These are phyloP conservation scores for Catharus minimus DNA, from an alignment of 2,113 vertebrate species.

Conservation along the genomic window DNA sequence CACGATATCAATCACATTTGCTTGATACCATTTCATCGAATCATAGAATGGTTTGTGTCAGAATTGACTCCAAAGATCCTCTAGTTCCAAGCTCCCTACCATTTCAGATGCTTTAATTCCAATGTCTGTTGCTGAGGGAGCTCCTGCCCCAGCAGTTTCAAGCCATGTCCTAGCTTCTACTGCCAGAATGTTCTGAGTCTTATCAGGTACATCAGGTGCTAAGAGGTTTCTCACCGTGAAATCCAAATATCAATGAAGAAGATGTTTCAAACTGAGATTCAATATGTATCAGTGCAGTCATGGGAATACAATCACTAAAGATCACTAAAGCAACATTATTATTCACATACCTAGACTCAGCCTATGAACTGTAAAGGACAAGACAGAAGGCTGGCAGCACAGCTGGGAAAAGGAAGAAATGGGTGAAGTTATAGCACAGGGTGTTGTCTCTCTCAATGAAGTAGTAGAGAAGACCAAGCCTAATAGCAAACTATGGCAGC, in stretches of 20 bases:
- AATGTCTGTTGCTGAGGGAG: rapidly evolving
- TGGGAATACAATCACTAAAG: background rate
- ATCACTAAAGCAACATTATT: background rate
- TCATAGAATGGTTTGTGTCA: background rate
- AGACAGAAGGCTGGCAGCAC: background rate
- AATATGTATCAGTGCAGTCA: background rate
- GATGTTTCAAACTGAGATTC: background rate
- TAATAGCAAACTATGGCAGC: background rate
- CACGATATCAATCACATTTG: background rate
- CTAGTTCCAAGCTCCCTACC: background rate
- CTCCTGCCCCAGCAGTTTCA: background rate
- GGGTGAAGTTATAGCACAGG: background rate
- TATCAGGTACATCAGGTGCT: background rate
- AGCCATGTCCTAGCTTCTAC: background rate
- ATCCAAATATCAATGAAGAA: background rate
- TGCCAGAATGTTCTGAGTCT: background rate
- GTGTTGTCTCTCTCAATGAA: background rate
- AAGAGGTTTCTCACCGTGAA: background rate
- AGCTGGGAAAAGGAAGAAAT: background rate
- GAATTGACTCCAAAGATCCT: background rate
- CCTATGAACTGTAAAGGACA: background rate
- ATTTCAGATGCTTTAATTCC: background rate
- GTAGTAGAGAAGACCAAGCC: background rate
- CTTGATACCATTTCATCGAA: background rate
- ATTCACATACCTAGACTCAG: background rate